Evolutionary conservation across 1,140 invertebrate genomes (phyloP).

Genomic region (Bombus picipes): DNA sequence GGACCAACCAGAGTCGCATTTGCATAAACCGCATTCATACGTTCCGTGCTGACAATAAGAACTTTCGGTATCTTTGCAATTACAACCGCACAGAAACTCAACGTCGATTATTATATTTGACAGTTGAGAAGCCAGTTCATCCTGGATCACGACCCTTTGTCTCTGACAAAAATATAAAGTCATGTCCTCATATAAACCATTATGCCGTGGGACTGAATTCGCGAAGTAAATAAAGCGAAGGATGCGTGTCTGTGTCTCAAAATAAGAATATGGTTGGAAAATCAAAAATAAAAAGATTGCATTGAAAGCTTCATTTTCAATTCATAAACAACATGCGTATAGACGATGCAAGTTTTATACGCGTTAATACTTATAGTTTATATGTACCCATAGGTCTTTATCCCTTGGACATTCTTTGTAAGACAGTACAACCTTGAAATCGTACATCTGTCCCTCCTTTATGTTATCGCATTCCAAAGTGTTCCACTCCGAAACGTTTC

Average conservation of each 20-base stretch:
- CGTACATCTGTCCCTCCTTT: constrained; percentile 65
- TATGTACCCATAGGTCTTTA: constrained; percentile 62
- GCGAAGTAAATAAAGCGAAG: not conserved
- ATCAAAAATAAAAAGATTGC: not conserved
- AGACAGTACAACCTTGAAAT: constrained; percentile 65
- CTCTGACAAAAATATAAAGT: constrained; percentile 34
- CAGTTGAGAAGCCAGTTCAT: constrained; percentile 67
- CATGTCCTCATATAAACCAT: not conserved
- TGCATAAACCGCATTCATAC: constrained; percentile 71
- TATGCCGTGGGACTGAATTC: not conserved
- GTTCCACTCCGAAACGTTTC: not conserved
- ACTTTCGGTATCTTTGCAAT: constrained; percentile 57
- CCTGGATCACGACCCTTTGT: constrained; percentile 65
- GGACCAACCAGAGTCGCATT: constrained; percentile 69
- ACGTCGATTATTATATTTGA: constrained; percentile 67
- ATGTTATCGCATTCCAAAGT: constrained; percentile 64
- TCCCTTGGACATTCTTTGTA: constrained; percentile 66
- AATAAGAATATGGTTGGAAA: not conserved
- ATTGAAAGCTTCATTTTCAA: no score
- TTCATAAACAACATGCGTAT: no score
- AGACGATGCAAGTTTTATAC: not conserved
- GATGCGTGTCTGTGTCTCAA: not conserved
- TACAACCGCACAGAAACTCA: constrained; percentile 69
- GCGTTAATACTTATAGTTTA: not conserved
- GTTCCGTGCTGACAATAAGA: constrained; percentile 62